Evolutionary conservation across 2,797 vertebrate genomes (phyloP), one percentile per base, ranked within the genome.

Genomic region (Xerus rutilus): DNA sequence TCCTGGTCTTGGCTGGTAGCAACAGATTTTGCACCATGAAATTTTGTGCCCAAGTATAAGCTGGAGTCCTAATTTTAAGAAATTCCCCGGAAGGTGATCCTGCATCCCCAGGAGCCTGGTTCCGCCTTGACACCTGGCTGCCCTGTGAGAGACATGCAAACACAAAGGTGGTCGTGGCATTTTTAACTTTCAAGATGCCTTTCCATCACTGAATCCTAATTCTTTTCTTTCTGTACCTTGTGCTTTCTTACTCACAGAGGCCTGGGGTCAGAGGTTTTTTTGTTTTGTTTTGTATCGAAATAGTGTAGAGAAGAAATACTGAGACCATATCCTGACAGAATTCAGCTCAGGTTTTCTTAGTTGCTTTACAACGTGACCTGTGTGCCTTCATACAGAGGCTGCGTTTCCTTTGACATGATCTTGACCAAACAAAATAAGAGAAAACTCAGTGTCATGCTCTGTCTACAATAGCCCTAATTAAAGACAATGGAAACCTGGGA

Each of bases 391-490:
- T 49, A 30, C 5, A 70, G 7, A 59, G 64, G 30, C 59, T 83
- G 47, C 35, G 14, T 94, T 89, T 94, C 94, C 86, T 85, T 83
- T 67, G 39, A 78, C 39, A 11, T 32, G 28, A 64, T 89, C 83
- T 88, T 95, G 54, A 84, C 45, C 0, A 59, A 94, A 79, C 65
- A 95, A 93, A 96, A 77, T 11, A 67, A 39, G 30, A 90, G 54
- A 86, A 62, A 96, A 89, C 8, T 67, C 54, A 6, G 30, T 83
- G 65, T 39, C 64, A 77, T 7, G 15, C 32, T 82, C 84, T 82
- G 85, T 89, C 86, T 78, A 43, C 52, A 54, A 62, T 13, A 47
- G 35, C 67, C 43, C 72, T 83, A 45, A 91, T 78, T 74, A 95
- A 86, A 85, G 79, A 62, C 57, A 87, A 23, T 17, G 30, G 7